Percentiles rank a stretch among this genome's conserved stretches.
Evolutionary conservation across 2,113 vertebrate genomes (phyloP).

Genomic region (Cyprinodon brontotheroides): DNA sequence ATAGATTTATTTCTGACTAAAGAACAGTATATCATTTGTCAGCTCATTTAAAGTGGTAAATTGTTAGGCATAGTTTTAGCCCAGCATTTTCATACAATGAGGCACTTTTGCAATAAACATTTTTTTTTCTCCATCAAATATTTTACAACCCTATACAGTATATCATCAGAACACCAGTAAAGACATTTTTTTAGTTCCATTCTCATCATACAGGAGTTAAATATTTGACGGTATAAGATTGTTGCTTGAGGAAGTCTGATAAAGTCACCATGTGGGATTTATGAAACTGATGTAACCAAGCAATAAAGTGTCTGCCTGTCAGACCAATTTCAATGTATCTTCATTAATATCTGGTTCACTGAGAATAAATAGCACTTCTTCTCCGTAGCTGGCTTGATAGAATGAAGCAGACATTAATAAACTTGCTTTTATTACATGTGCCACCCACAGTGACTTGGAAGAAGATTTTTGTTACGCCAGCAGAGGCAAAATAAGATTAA

Average conservation of each 20-base stretch:
- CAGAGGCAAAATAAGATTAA: conserved; percentile 40
- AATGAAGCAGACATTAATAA: conserved; percentile 59
- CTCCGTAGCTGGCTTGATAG: conserved; percentile 26
- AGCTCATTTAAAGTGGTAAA: too few relatives aligned
- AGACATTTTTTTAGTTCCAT: conserved; percentile 14
- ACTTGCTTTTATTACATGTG: conserved; percentile 59
- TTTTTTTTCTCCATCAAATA: not conserved
- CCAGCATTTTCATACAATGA: too few relatives aligned
- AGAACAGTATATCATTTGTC: too few relatives aligned
- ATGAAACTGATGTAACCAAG: conserved; percentile 40
- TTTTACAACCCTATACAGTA: not conserved
- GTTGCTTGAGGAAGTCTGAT: not conserved
- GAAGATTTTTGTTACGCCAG: conserved; percentile 25
- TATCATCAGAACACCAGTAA: conserved; percentile 6
- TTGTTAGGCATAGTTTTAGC: too few relatives aligned
- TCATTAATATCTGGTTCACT: conserved; percentile 49
- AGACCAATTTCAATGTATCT: conserved; percentile 57
- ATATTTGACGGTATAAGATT: conserved; percentile 18
- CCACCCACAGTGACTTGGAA: conserved; percentile 32
- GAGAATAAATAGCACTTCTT: conserved; percentile 39
- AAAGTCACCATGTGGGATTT: conserved; percentile 7
- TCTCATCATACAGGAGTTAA: conserved; percentile 9
- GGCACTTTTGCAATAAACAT: too few relatives aligned
- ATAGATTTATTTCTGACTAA: not conserved
- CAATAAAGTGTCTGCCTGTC: conserved; percentile 60